Evolutionary conservation across 2,797 vertebrate genomes (phyloP).

Genomic region (Aplochiton taeniatus): DNA sequence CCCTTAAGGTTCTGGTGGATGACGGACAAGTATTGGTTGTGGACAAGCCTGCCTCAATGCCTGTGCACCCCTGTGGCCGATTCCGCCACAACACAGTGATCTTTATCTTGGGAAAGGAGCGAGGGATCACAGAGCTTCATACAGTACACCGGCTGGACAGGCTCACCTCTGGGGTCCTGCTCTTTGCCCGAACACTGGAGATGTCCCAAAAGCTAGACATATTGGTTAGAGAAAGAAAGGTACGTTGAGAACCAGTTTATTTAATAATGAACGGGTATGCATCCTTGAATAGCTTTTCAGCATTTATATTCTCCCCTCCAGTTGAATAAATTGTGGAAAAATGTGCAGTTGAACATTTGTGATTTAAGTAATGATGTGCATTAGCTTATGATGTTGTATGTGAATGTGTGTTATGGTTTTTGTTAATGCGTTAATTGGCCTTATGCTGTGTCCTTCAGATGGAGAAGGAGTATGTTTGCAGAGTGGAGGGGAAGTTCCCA

Average conservation of each 20-base stretch:
- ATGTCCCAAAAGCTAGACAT: constrained; percentile 89
- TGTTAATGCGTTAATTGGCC: too few relatives aligned
- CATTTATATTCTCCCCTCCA: too few relatives aligned
- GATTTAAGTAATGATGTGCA: neutral
- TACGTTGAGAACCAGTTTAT: constrained; percentile 31
- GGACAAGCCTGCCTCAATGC: constrained; percentile 93
- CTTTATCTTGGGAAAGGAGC: constrained; percentile 96
- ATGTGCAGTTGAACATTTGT: too few relatives aligned
- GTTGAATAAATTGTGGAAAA: too few relatives aligned
- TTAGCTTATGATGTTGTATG: neutral
- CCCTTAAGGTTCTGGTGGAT: constrained; percentile 83
- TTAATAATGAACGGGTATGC: too few relatives aligned
- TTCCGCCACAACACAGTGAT: constrained; percentile 97
- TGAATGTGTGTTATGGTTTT: neutral
- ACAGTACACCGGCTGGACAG: constrained; percentile 93
- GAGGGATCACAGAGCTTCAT: constrained; percentile 84
- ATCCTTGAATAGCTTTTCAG: too few relatives aligned
- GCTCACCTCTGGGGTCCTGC: constrained; percentile 93
- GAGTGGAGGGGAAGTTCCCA: constrained; percentile 92
- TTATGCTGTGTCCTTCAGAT: constrained; percentile 70
- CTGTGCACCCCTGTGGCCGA: constrained; percentile 95
- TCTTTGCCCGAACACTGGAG: constrained; percentile 89
- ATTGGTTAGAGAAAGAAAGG: constrained; percentile 88
- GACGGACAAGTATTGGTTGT: constrained; percentile 90
- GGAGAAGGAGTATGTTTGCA: constrained; percentile 95